Evolutionary conservation across 2,888 invertebrate genomes (phyloP).

Genomic region (Polydrusus tereticollis): DNA sequence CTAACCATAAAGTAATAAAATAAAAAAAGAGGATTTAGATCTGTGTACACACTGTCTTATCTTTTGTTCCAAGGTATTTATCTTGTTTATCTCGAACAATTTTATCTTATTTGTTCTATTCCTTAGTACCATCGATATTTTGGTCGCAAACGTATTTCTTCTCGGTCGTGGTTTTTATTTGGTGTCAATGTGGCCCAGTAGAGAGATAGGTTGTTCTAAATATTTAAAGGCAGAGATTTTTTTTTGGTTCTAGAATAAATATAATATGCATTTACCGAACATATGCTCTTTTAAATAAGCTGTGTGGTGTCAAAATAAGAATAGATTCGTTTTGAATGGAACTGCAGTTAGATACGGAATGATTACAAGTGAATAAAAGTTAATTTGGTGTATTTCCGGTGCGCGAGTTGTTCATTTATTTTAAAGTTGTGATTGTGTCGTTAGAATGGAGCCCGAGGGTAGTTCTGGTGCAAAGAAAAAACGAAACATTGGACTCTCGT

Average conservation of each 20-base stretch:
- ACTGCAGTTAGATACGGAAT: too few relatives aligned
- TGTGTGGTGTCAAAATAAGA: too few relatives aligned
- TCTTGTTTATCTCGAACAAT: slow-evolving; percentile 16
- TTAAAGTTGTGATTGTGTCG: not conserved
- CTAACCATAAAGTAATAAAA: not conserved
- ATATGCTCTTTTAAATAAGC: too few relatives aligned
- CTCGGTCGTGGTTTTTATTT: not conserved
- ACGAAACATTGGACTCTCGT: slow-evolving; percentile 48
- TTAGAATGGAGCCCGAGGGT: slow-evolving; percentile 29
- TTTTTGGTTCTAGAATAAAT: too few relatives aligned
- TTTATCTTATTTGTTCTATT: slow-evolving; percentile 28
- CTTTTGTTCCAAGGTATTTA: slow-evolving; percentile 24
- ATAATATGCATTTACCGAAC: too few relatives aligned
- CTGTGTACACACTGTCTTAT: not conserved
- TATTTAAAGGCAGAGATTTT: not conserved
- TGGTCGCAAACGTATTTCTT: too few relatives aligned
- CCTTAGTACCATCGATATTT: not conserved
- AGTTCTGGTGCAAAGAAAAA: slow-evolving; percentile 43
- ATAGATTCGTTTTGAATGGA: too few relatives aligned
- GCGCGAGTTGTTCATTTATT: not conserved
- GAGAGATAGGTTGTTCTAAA: too few relatives aligned
- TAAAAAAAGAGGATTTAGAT: not conserved
- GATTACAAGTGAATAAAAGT: too few relatives aligned
- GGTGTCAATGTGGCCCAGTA: too few relatives aligned
- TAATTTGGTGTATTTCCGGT: not conserved